phyloP scores from a whole-genome alignment of 2,888 invertebrate genomes.

The Lapara coniferarum region DNA sequence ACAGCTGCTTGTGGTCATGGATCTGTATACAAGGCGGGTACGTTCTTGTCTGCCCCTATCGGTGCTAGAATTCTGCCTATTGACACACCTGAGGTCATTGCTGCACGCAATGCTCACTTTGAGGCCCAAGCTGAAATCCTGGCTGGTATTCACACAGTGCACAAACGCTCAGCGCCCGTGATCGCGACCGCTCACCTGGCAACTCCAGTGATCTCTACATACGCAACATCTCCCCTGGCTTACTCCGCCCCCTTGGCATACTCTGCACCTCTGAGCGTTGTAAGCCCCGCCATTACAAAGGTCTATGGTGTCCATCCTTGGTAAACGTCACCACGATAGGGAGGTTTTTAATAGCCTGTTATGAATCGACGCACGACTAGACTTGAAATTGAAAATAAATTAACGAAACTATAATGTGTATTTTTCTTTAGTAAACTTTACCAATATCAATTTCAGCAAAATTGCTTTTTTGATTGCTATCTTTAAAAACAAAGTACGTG shows the following conservation, averaged over 20 bases:
- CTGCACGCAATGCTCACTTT: slow-evolving; percentile 70
- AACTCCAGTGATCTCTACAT: slow-evolving; percentile 45
- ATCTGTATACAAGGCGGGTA: slow-evolving; percentile 44
- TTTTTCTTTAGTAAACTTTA: neutral
- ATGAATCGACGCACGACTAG: slow-evolving; percentile 62
- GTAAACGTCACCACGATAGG: slow-evolving; percentile 61
- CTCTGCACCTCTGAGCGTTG: slow-evolving; percentile 54
- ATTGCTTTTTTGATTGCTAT: neutral
- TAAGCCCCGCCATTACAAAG: slow-evolving; percentile 58
- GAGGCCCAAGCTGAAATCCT: slow-evolving; percentile 61
- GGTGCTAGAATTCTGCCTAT: slow-evolving; percentile 58
- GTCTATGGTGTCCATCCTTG: slow-evolving; percentile 69
- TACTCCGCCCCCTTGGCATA: slow-evolving; percentile 54
- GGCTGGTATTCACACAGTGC: slow-evolving; percentile 64
- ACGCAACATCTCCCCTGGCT: slow-evolving; percentile 52
- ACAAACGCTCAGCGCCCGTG: slow-evolving; percentile 66
- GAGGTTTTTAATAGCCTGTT: slow-evolving; percentile 55
- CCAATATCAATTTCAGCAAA: too few relatives aligned
- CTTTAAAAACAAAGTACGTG: neutral
- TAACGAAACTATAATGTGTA: slow-evolving; percentile 26
- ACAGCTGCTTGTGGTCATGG: slow-evolving; percentile 47
- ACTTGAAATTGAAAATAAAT: slow-evolving; percentile 57
- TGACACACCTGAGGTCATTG: slow-evolving; percentile 71
- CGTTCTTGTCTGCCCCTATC: slow-evolving; percentile 42
- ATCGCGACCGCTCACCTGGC: slow-evolving; percentile 50